Evolutionary conservation across 53 echinoderm and acorn worm species (phyloP).

Genomic region (Mesocentrotus franciscanus): DNA sequence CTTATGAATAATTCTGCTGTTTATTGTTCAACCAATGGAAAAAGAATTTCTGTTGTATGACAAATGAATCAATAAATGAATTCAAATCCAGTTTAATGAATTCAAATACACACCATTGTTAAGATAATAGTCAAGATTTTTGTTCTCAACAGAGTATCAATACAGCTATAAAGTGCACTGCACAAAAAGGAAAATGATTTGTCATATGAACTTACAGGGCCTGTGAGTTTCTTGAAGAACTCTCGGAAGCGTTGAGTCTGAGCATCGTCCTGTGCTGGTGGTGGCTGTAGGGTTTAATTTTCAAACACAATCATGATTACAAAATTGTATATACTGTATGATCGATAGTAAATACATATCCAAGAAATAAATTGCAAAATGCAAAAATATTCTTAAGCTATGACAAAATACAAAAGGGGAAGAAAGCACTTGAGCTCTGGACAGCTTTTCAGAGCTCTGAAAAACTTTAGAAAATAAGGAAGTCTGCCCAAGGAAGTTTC

Average conservation of each 20-base stretch:
- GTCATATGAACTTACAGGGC: conserved; percentile 82
- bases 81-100: too few species aligned
- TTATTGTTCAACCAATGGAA: too few species aligned
- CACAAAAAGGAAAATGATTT: not conserved
- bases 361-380: too few species aligned
- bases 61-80: too few species aligned
- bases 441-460: not conserved
- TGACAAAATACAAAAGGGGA: too few species aligned
- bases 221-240: conserved; percentile 98
- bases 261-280: conserved; percentile 71
- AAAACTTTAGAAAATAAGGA: not conserved
- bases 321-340: not conserved
- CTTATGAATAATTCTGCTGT: too few species aligned
- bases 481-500: not conserved
- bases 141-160: not conserved
- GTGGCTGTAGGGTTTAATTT: not conserved
- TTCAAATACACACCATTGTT: too few species aligned
- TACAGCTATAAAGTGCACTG: not conserved
- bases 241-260: conserved; percentile 87
- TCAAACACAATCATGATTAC: not conserved
- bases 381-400: too few species aligned
- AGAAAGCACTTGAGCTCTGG: not conserved
- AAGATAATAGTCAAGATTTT: too few species aligned
- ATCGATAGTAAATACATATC: not conserved
- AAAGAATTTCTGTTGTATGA: too few species aligned